These are phyloP conservation scores for Scaptomyza parva DNA, from an alignment of 2,888 invertebrate genomes.

Conservation along the genomic window DNA sequence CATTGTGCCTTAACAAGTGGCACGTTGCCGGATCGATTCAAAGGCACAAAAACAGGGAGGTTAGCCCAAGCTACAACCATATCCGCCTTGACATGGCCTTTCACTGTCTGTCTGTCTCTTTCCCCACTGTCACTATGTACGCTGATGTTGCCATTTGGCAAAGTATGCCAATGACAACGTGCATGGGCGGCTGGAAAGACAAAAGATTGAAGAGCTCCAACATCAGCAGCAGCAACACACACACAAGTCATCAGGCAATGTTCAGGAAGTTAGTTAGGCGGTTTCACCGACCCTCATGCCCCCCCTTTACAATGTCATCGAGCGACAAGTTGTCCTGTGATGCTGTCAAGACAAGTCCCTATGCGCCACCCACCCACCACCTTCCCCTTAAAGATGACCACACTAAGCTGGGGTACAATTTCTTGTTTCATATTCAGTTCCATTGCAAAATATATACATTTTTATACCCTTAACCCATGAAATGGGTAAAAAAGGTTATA, in stretches of 20 bases:
- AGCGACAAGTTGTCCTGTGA: conserved; percentile 64
- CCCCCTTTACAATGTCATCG: conserved; percentile 67
- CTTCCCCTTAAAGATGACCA: conserved; percentile 21
- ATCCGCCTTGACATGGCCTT: conserved; percentile 40
- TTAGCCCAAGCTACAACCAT: conserved; percentile 40
- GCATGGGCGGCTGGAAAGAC: conserved; percentile 60
- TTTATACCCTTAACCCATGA: too few relatives aligned
- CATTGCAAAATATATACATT: too few relatives aligned
- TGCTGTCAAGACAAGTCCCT: conserved; percentile 13
- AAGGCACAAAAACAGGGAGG: conserved; percentile 41
- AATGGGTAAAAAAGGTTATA: too few relatives aligned
- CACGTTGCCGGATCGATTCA: conserved; percentile 69
- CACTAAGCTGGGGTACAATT: conserved; percentile 19
- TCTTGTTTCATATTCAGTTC: conserved; percentile 10
- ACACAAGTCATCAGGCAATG: conserved; percentile 76
- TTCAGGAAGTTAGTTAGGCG: conserved; percentile 78
- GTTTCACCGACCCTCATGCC: conserved; percentile 25
- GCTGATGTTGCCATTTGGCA: conserved; percentile 61
- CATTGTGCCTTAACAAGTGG: conserved; percentile 77
- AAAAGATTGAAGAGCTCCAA: conserved; percentile 66
- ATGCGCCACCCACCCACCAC: background rate
- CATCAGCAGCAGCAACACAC: conserved; percentile 42
- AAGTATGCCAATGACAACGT: conserved; percentile 70
- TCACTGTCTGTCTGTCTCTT: background rate
- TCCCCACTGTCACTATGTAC: conserved; percentile 28